Conservation (phyloP, 2,888 invertebrate species). For the Rhamnusium bicolor region DNA sequence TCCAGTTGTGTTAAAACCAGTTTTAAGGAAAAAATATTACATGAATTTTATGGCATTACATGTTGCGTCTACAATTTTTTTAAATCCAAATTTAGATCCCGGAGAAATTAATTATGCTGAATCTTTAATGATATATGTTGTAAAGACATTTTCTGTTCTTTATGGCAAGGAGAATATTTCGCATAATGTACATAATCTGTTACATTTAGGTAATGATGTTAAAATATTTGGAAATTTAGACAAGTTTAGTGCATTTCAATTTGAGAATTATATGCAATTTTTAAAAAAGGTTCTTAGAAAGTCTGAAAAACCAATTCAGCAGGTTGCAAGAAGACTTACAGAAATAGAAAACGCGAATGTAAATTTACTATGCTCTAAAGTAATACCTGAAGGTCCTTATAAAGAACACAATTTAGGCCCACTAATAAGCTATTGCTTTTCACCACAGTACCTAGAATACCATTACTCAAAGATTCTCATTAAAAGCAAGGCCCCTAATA, state of each 20-base stretch:
- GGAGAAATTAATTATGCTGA: too few species aligned
- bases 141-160: background rate
- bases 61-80: too few species aligned
- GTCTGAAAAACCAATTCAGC: slow-evolving; percentile 22
- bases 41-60: too few species aligned
- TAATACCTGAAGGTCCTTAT: too few species aligned
- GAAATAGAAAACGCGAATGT: background rate
- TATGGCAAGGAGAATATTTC: slow-evolving; percentile 20
- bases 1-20: background rate
- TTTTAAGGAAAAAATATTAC: too few species aligned
- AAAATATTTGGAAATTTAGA: slow-evolving; percentile 33
- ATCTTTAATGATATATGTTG: too few species aligned
- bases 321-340: background rate
- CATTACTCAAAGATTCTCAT: background rate
- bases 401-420: background rate
- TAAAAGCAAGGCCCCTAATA: background rate
- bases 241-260: slow-evolving; percentile 37
- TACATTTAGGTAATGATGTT: slow-evolving; percentile 43
- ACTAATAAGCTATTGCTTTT: background rate
- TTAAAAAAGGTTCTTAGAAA: slow-evolving; percentile 15
- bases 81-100: too few species aligned
- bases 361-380: too few species aligned
- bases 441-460: background rate
- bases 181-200: slow-evolving; percentile 39
- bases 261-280: slow-evolving; percentile 39